phyloP scores from a whole-genome alignment of 2,797 vertebrate species.

The Avahi laniger region DNA sequence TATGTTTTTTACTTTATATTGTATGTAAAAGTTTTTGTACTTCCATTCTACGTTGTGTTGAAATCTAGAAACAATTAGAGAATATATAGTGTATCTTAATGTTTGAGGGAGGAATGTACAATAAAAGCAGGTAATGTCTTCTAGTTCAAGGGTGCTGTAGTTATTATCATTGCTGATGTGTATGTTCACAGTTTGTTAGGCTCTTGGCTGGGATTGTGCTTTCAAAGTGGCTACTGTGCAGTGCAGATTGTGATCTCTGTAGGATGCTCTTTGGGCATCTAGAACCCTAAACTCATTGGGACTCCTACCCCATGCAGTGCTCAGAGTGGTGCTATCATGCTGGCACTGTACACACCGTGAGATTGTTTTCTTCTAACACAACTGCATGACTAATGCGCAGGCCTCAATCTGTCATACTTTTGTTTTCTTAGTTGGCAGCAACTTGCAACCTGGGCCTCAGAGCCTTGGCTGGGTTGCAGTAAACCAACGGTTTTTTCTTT shows the following conservation, averaged over 20 bases:
- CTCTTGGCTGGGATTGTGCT: not conserved
- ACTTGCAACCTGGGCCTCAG: not conserved
- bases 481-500: not conserved
- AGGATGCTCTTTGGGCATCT: not conserved
- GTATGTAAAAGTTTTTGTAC: conserved; percentile 1
- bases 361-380: not conserved
- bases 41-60: not conserved
- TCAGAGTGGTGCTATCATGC: not conserved
- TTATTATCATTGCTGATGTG: not conserved
- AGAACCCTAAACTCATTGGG: not conserved
- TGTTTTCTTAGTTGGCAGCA: conserved; percentile 20
- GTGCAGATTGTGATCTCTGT: not conserved
- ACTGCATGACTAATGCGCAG: not conserved
- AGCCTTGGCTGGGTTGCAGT: not conserved
- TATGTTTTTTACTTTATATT: not conserved
- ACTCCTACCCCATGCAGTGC: not conserved
- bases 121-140: not conserved
- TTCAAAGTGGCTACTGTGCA: not conserved
- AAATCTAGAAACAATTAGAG: conserved; percentile 19
- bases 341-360: not conserved
- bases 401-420: not conserved
- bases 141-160: not conserved
- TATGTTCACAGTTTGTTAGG: not conserved
- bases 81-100: not conserved
- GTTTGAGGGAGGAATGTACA: not conserved